Base-by-base conservation (phyloP, 2,113 vertebrate species). In the Alouatta palliata region DNA sequence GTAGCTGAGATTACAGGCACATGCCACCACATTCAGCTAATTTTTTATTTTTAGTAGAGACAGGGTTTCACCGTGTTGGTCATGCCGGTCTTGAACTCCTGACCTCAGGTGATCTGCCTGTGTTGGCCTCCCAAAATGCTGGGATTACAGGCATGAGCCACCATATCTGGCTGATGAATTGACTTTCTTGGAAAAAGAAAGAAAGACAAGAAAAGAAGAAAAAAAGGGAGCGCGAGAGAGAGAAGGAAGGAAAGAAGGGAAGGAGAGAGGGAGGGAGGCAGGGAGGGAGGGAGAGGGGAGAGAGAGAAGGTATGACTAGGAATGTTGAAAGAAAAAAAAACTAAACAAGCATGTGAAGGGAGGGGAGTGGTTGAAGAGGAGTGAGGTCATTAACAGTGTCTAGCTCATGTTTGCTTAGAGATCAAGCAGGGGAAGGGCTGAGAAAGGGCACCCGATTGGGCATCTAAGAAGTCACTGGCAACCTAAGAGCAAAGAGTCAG, bases 251-350 rank as follows among this genome's bases (percentile, higher is more conserved):
- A 10, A 4, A 3, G 56, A 5, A 25, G 1, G 23, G 0, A 1
- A 1, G 8, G 23, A 20, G 8, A 8, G 25, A 8, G 9, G 25
- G 1, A 3, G 21, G 3, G 4, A 23, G 3, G 20, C 0, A 23
- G 1, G 20, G 0, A 10, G 56, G 8, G 0, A 30, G 54, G 54
- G 2, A 30, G 13, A 10, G 23, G 8, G 4, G 11, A 6, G 25
- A 12, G 11, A 2, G 27, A 27, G 11, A 1, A 64, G 52, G 52
- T 52, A 76, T 54, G 75, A 47, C 40, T 27, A 66, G 81, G n/a
- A 64, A 83, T 32, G 32, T 20, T 40, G 49, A 77, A 92, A 35
- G 56, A 32, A 9, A 58, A 58, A 58, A 71, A 71, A 87, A 90
- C 77, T 87, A 75, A 7, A 23, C 37, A 88, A 52, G 37, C 27